phyloP scores from a whole-genome alignment of 2,888 invertebrate species.

The Zhuqinia jingwanae region DNA sequence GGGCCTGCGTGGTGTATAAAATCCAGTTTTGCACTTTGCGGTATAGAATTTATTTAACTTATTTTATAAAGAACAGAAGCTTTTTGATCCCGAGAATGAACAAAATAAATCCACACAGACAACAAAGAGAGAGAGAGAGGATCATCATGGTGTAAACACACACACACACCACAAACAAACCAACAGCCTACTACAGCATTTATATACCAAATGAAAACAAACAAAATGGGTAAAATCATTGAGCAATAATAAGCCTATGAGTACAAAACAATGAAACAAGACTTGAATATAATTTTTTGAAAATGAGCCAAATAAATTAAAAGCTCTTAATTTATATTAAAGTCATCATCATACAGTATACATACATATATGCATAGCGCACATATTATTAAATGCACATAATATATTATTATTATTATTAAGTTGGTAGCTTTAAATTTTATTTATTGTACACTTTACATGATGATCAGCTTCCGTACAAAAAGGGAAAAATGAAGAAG shows the following conservation, averaged over 20 bases:
- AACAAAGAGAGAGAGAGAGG: no score
- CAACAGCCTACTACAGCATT: background rate
- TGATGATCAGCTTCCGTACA: slow-evolving; percentile 14
- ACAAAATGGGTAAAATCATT: background rate
- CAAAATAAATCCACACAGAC: no score
- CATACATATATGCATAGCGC: slow-evolving; percentile 3
- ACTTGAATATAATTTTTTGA: background rate
- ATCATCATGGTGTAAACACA: no score
- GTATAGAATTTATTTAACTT: no score
- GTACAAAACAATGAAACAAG: background rate
- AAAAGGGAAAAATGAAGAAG: background rate
- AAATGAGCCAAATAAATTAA: background rate
- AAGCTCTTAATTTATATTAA: slow-evolving; percentile 32
- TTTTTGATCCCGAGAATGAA: background rate
- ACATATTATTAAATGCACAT: background rate
- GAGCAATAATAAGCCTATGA: background rate
- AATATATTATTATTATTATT: no score
- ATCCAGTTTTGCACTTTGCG: background rate
- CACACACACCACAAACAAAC: no score
- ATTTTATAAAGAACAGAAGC: background rate
- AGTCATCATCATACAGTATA: background rate
- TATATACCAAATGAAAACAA: slow-evolving; percentile 2
- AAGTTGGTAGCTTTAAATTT: background rate
- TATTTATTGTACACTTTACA: slow-evolving; percentile 14
- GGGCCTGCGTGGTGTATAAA: background rate